Base-by-base conservation (phyloP, 1,140 invertebrate genomes). In the Atta cephalotes region DNA sequence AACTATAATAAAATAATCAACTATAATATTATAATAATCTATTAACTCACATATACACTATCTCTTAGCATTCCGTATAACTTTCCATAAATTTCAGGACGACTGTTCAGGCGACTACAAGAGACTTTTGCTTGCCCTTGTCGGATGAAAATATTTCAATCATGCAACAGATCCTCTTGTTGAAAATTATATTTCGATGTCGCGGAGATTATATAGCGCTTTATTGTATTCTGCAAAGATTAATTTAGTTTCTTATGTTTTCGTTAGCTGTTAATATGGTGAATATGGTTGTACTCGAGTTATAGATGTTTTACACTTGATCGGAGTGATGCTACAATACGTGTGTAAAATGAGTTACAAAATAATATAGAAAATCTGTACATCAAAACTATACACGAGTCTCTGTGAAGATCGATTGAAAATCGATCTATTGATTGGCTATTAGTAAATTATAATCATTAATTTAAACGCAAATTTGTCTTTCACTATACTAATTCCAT, bases 71-170 rank as follows among this genome's bases (percentile, higher is more conserved):
- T 31, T 45, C 58, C 68, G 70, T 90, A 93, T 89, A 93, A 94
- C 92, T 88, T 87, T 91, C 92, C 88, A 93, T 94, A 85, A 90
- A 93, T 95, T 98, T 93, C 97, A 98, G 97, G 97, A 96, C 91
- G 98, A 99, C 96, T 98, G 98, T 88, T 98, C 98, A 92, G 98
- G 98, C 91, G 98, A 99, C 96, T 98, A 98, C 97, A 98, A 98
- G 96, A 97, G 97, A 96, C 96, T 98, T 92, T 97, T 99, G 94
- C 96, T 98, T 96, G 96, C 97, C 92, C 95, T 99, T 95, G 96
- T 98, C 95, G 97, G 97, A 96, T 97, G 96, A 96, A 92, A 88
- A 70, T 68, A 88, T 90, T 89, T 90, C 45, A 80, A 60, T 89
- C 63, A 77, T 90, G 65, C 80, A 58, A 78, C 89, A 87, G 53